Base-by-base conservation (phyloP, 2,888 invertebrate species). In the Drosophila mettleri region DNA sequence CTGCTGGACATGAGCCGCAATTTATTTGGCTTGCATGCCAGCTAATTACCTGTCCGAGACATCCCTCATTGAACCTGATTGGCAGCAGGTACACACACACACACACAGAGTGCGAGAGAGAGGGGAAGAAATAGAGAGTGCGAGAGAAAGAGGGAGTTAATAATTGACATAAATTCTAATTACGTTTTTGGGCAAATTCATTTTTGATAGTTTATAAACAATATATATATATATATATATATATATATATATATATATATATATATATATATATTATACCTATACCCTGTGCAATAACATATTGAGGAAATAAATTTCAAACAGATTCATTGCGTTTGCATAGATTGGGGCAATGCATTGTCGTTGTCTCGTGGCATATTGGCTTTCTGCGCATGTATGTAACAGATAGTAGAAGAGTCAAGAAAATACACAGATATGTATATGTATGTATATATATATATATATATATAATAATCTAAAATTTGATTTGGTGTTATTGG, bases 11-110 rank as follows among this genome's bases (percentile, higher is more conserved):
- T 27, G 59, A 34, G 20, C 33, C n/a, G n/a, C 68, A 63, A 63
- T 62, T 72, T 72, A 73, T 72, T 51, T 54, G 68, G n/a, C 10
- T 27, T 24, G 58, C 51, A 52, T 69, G 70, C 36, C 46, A 18
- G 59, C 69, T 73, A 73, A 73, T 73, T 73, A 74, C 74, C 69
- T 73, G 74, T 68, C 63, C 27, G 36, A 24, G 52, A 31, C 68
- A 68, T 62, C 39, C 38, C 41, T 54, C 49, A 43, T n/a, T 64
- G 51, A 16, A 16, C 62, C 36, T 39, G 29, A 43, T 39, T 52
- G 55, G 31, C 31, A 5, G 16, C 9, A 22, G 7, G 10, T 9
- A 16, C 24, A 0, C 8, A 24, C 16, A 1, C 22, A n/a, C 6
- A 12, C 14, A 24, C 24, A 22, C 5, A 8, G 27, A 6, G 14